Percentiles rank a stretch among this genome's conserved stretches.
Conservation (phyloP, 2,113 vertebrate genomes). For the Dromas ardeola region DNA sequence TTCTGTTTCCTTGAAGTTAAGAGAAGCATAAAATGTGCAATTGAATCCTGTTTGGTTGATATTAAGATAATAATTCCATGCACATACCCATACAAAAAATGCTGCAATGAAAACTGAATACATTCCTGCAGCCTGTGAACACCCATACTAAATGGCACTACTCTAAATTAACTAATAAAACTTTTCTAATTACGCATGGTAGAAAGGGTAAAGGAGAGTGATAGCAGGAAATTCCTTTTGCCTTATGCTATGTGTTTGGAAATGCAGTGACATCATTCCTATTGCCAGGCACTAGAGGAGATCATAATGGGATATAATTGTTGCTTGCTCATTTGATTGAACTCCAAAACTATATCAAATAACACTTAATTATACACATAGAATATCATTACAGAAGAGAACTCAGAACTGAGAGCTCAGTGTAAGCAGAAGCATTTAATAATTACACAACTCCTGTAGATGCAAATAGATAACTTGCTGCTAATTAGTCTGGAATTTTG, state of each 20-base stretch:
- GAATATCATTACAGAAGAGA: constrained; percentile 68
- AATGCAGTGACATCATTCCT: constrained; percentile 62
- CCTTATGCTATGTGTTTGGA: constrained; percentile 62
- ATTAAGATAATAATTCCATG: constrained; percentile 74
- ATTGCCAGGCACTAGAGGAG: constrained; percentile 65
- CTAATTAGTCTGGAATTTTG: constrained; percentile 80
- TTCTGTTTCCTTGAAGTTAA: constrained; percentile 65
- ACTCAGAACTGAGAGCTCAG: constrained; percentile 62
- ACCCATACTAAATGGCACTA: constrained; percentile 61
- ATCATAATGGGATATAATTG: constrained; percentile 77
- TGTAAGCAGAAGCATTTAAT: constrained; percentile 75
- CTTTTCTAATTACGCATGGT: constrained; percentile 72
- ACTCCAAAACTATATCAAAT: constrained; percentile 81
- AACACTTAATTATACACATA: constrained; percentile 78
- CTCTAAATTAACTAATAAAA: constrained; percentile 76
- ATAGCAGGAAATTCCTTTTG: constrained; percentile 76
- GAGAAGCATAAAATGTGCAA: constrained; percentile 64
- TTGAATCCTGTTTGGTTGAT: constrained; percentile 69
- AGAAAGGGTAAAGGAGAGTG: constrained; percentile 69
- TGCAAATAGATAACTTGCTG: constrained; percentile 73
- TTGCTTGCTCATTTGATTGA: constrained; percentile 80
- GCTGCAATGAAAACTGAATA: constrained; percentile 65
- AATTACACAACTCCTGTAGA: constrained; percentile 70
- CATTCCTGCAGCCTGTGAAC: constrained; percentile 62
- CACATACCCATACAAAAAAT: constrained; percentile 66